Evolutionary conservation across 2,113 vertebrate species (phyloP), one percentile per base, ranked within the genome.

Genomic region (Myrmecobius fasciatus): DNA sequence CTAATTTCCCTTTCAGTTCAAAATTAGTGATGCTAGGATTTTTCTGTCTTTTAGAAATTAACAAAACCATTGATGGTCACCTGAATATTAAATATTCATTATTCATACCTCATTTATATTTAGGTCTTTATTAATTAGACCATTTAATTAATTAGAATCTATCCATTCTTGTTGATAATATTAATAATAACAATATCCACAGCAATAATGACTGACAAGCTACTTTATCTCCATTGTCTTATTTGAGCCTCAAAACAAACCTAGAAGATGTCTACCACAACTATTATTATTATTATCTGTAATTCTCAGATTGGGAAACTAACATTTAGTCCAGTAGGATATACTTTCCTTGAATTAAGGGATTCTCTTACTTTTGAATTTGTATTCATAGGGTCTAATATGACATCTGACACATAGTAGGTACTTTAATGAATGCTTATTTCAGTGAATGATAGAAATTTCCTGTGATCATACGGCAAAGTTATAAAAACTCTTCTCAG

Each of bases 81-180:
- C 24, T 91, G 91, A 90, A 22, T 52, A 89, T 93, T 47, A 46
- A 67, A 67, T 67, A 17, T 36, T 36, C 60, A 67, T 67, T 67
- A 67, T 67, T 67, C 31, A 67, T 67, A 36, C 3, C 12, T 67
- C 60, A 67, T 67, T 67, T 31, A 67, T 67, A 67, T 67, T 67
- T 67, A 36, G 91, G 28, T 24, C 8, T 93, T 9, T 83, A 91
- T 53, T 92, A 94, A 0, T 60, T 48, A 48, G 53, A 49, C 92
- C 31, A 48, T 96, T 92, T 95, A 83, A 93, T 91, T 51, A 95
- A 53, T 47, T 10, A 75, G 88, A 95, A 83, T 17, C 53, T 48
- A 95, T 89, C 75, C 8, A 60, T 51, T 83, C 17, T 83, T 43
- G 67, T 83, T n/a, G 67, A 83, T 43, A 43, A 83, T 83, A 75